Base-by-base conservation (phyloP, 30 jellyfish, hydroid and myxozoan genomes). In the Morbakka virulenta region DNA sequence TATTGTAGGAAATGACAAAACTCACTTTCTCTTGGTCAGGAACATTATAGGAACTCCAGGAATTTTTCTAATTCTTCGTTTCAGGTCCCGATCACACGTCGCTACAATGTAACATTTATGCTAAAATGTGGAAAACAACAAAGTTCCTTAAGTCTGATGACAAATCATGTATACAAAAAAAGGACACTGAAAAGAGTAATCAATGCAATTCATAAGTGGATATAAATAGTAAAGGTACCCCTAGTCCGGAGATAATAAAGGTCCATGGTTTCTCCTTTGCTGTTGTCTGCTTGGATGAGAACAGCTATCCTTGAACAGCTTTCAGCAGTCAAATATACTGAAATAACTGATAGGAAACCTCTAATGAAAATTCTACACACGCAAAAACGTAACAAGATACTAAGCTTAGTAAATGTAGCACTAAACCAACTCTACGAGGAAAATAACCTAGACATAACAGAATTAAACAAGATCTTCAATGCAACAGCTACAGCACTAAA, bases 21-120 rank as follows among this genome's bases (percentile, higher is more conserved):
- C 82, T 22, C 34, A 91, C 99, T 87, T 94, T 48, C 88, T 96
- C 41, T 94, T 70, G 4, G 99, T 80, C 12, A 94, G 32, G 67
- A 64, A 84, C 99, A 94, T 94, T n/a, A 94, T 94, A 1, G 99
- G 99, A 3, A 94, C 97, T 17, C 99, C 99, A 13, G 99, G 99
- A n/a, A 94, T 90, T 75, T 94, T 94, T 50, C 99, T 91, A 20
- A 94, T 94, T 32, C 99, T 76, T 41, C 99, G 62, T 71, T 87
- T 94, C 72, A 94, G 53, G 74, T 94, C 99, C 52, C 99, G 74
- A 63, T 94, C 99, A 79, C 99, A 94, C 2, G 99, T 94, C 20
- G 99, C 99, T 35, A 94, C 97, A 20, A 94, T 94, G 62, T 94
- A 94, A 49, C 99, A 94, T 62, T 80, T 87, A 48, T 94, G 99